Evolutionary conservation across 2,797 vertebrate species (phyloP).

Genomic region (Chelidonichthys spinosus): DNA sequence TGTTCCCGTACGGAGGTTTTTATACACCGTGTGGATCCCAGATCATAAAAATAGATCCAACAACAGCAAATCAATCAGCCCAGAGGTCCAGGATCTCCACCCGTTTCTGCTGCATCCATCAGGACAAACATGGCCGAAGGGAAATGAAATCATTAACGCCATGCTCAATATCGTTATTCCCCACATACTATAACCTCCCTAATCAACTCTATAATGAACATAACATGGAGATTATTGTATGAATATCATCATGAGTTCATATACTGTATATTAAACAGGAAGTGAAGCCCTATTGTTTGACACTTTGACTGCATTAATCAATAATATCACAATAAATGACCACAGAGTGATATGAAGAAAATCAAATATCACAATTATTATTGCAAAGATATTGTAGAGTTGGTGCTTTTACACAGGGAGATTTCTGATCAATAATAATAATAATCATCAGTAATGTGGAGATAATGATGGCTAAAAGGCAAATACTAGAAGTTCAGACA

Average conservation of each 20-base stretch:
- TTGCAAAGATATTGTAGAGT: background rate
- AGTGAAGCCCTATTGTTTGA: background rate
- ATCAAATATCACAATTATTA: too few species aligned
- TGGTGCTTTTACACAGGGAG: too few species aligned
- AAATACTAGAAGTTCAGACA: background rate
- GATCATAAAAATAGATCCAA: constrained; percentile 10
- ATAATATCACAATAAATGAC: background rate
- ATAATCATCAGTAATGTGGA: background rate
- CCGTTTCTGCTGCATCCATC: background rate
- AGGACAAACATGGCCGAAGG: background rate
- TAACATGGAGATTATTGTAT: background rate
- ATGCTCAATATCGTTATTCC: background rate
- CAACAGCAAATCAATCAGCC: background rate
- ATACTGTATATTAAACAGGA: background rate
- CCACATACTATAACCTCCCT: background rate
- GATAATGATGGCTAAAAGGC: background rate
- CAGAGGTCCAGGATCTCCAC: background rate
- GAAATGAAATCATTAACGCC: too few species aligned
- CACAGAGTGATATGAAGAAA: too few species aligned
- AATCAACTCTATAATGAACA: background rate
- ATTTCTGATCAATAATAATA: background rate
- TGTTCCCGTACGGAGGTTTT: background rate
- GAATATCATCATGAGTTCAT: background rate
- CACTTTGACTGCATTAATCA: background rate
- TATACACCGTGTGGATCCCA: background rate